These are phyloP conservation scores for Anabas testudineus DNA, from an alignment of 2,797 vertebrate species.

Conservation along the genomic window DNA sequence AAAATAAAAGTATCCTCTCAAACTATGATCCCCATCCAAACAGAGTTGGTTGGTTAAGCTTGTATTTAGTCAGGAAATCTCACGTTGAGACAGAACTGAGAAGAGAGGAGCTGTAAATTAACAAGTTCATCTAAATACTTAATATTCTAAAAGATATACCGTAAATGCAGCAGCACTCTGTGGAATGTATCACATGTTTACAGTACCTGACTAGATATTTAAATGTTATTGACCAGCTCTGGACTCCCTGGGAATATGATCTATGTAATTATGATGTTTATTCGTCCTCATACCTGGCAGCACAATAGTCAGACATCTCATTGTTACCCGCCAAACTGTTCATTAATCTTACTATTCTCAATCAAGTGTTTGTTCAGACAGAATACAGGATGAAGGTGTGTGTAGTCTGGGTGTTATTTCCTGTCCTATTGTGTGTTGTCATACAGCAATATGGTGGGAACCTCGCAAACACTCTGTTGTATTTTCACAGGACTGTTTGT, in stretches of 20 bases:
- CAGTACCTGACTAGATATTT: not conserved
- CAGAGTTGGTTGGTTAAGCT: too few species aligned
- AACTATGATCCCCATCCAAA: too few species aligned
- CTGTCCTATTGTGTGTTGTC: constrained; percentile 73
- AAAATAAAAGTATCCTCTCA: too few species aligned
- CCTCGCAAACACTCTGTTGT: constrained; percentile 25
- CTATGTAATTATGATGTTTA: constrained; percentile 36
- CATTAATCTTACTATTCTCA: constrained; percentile 67
- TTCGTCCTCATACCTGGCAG: constrained; percentile 42
- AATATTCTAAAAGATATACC: too few species aligned
- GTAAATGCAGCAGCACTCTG: not conserved
- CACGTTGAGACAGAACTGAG: too few species aligned
- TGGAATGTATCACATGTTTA: too few species aligned
- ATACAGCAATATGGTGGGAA: constrained; percentile 70
- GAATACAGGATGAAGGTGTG: constrained; percentile 76
- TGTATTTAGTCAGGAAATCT: too few species aligned
- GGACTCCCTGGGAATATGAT: constrained; percentile 17
- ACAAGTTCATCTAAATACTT: too few species aligned
- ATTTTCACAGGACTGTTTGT: constrained; percentile 60
- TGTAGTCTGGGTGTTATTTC: constrained; percentile 69
- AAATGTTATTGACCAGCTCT: constrained; percentile 6
- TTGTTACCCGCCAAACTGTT: constrained; percentile 53
- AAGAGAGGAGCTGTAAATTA: too few species aligned
- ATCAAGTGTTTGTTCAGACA: constrained; percentile 68
- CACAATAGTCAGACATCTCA: constrained; percentile 40